phyloP scores from a whole-genome alignment of 1,140 invertebrate genomes.

The Antheraea pernyi region DNA sequence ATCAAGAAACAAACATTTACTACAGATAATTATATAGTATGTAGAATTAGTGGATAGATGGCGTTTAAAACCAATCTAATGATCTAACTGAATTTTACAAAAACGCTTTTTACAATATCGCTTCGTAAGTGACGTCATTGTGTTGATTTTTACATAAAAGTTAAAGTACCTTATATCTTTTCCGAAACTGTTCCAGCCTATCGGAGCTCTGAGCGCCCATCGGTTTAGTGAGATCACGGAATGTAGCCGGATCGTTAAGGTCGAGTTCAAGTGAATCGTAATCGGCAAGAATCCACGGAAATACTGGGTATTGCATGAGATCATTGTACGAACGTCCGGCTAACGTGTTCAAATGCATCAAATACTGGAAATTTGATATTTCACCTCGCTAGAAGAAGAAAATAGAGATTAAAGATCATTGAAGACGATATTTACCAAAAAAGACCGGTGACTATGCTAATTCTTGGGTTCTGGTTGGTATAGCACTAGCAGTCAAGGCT shows the following conservation, averaged over 20 bases:
- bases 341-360: conserved; percentile 99
- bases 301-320: conserved; percentile 98
- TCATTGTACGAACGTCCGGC: conserved; percentile 98
- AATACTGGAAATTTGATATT: conserved; percentile 99
- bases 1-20: no score
- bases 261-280: conserved; percentile 97
- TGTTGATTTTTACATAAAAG: no score
- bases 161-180: conserved; percentile 84
- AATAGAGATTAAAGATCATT: not conserved
- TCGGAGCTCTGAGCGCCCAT: conserved; percentile 99
- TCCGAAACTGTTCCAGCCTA: conserved; percentile 96
- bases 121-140: not conserved
- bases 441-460: no score
- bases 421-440: no score
- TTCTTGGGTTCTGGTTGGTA: no score
- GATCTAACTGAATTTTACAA: no score
- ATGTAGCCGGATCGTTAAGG: conserved; percentile 90
- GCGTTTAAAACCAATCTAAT: no score
- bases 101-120: no score
- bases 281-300: conserved; percentile 98
- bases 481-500: no score
- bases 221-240: conserved; percentile 96
- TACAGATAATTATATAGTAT: no score
- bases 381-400: conserved; percentile 90
- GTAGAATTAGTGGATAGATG: no score